Conservation (phyloP, 2,888 invertebrate genomes). For the Boloria euphrosyne region DNA sequence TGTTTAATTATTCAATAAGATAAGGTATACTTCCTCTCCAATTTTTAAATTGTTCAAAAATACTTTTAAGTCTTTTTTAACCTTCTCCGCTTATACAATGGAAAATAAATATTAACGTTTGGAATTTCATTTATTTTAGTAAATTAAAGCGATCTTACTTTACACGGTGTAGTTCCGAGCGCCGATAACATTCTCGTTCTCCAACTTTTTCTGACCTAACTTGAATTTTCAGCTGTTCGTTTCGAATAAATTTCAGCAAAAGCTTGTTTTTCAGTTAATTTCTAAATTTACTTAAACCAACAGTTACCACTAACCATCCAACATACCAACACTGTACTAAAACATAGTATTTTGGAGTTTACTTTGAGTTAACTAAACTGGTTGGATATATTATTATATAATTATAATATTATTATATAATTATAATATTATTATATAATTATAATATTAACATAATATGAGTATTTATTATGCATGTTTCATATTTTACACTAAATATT, state of each 20-base stretch:
- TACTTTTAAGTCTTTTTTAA: no score
- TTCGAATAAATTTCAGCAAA: conserved; percentile 11
- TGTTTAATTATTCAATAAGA: no score
- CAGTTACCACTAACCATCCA: not conserved
- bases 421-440: no score
- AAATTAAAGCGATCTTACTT: conserved; percentile 16
- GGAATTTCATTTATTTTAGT: conserved; percentile 9
- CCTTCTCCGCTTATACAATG: no score
- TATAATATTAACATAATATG: no score
- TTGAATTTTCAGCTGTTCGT: conserved; percentile 6
- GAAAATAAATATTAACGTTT: not conserved
- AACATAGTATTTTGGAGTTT: not conserved
- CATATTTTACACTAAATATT: no score
- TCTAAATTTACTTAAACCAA: not conserved
- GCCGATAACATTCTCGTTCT: conserved; percentile 13
- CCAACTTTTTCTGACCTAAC: conserved; percentile 6
- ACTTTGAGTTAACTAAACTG: no score
- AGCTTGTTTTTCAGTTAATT: conserved; percentile 15
- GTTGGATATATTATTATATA: no score
- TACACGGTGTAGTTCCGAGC: conserved; percentile 9
- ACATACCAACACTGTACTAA: not conserved
- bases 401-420: no score
- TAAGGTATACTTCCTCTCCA: no score
- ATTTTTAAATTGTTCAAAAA: no score
- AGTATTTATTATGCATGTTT: no score